These are phyloP conservation scores for Psittacula cyanocephala DNA, from an alignment of 2,113 vertebrate species.

Conservation along the genomic window DNA sequence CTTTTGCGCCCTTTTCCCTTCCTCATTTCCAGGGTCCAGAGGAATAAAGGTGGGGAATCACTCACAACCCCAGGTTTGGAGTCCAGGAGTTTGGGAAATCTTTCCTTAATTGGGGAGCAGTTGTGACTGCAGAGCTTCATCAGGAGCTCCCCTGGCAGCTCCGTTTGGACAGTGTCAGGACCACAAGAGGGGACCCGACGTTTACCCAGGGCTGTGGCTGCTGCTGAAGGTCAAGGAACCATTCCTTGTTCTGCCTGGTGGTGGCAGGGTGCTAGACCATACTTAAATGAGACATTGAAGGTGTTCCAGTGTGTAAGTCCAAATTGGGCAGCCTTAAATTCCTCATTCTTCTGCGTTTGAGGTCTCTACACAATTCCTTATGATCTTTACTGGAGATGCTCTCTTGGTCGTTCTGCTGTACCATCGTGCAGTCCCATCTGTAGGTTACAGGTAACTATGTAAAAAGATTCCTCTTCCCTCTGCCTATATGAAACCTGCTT, in stretches of 20 bases:
- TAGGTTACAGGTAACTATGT: neutral
- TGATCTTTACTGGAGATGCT: neutral
- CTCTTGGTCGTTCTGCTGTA: fast-evolving
- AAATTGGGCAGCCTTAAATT: neutral
- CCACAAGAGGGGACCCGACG: fast-evolving
- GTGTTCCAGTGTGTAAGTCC: neutral
- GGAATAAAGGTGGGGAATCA: neutral
- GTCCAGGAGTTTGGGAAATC: neutral
- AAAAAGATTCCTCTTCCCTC: neutral
- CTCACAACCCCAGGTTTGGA: fast-evolving
- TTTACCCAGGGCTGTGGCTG: neutral
- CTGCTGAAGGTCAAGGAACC: neutral
- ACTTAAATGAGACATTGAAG: neutral
- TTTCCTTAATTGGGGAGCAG: neutral
- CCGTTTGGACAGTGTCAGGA: neutral
- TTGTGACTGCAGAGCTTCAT: neutral
- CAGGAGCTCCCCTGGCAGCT: neutral
- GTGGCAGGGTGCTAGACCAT: neutral
- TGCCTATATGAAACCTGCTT: neutral
- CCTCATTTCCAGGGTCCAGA: neutral
- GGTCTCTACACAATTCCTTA: neutral
- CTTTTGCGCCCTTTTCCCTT: neutral
- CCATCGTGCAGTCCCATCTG: neutral
- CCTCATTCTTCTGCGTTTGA: neutral
- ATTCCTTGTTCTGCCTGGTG: fast-evolving